phyloP scores from a whole-genome alignment of 2,113 vertebrate genomes.

The Aphyosemion australe region DNA sequence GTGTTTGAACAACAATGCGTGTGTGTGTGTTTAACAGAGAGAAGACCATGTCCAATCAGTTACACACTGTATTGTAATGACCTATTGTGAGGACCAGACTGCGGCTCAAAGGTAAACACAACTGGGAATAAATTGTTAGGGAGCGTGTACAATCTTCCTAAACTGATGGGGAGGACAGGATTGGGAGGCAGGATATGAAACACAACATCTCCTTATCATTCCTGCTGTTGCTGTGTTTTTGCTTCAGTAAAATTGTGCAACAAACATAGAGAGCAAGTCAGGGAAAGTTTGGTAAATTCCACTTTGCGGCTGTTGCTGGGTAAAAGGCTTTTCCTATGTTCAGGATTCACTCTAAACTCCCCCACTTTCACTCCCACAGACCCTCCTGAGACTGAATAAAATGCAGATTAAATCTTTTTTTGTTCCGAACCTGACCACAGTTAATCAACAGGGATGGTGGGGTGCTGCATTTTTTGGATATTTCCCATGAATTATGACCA shows the following conservation, averaged over 20 bases:
- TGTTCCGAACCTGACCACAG: slow-evolving; percentile 43
- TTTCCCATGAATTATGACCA: slow-evolving; percentile 70
- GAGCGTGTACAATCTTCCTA: slow-evolving; percentile 19
- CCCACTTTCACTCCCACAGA: slow-evolving; percentile 47
- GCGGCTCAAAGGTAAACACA: slow-evolving; percentile 58
- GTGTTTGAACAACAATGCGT: slow-evolving; percentile 58
- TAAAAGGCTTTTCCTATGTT: slow-evolving; percentile 63
- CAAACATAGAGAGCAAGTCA: slow-evolving; percentile 52
- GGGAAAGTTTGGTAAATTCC: slow-evolving; percentile 71
- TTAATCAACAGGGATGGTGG: slow-evolving; percentile 48
- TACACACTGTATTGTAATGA: slow-evolving; percentile 70
- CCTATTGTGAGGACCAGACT: slow-evolving; percentile 41
- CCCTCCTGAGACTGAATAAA: slow-evolving; percentile 50
- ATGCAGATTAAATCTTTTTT: slow-evolving; percentile 53
- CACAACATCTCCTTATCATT: slow-evolving; percentile 18
- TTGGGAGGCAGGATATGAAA: slow-evolving; percentile 32
- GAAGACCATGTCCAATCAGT: slow-evolving; percentile 61
- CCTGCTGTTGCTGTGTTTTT: slow-evolving; percentile 28
- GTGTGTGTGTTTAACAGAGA: slow-evolving; percentile 36
- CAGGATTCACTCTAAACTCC: slow-evolving; percentile 61
- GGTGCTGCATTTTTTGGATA: slow-evolving; percentile 69
- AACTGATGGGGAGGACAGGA: not conserved
- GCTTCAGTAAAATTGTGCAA: slow-evolving; percentile 45
- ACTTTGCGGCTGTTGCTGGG: slow-evolving; percentile 71
- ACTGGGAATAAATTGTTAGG: slow-evolving; percentile 21